Evolutionary conservation across 2,797 vertebrate genomes (phyloP).

Genomic region (Neosilurus hyrtlii): DNA sequence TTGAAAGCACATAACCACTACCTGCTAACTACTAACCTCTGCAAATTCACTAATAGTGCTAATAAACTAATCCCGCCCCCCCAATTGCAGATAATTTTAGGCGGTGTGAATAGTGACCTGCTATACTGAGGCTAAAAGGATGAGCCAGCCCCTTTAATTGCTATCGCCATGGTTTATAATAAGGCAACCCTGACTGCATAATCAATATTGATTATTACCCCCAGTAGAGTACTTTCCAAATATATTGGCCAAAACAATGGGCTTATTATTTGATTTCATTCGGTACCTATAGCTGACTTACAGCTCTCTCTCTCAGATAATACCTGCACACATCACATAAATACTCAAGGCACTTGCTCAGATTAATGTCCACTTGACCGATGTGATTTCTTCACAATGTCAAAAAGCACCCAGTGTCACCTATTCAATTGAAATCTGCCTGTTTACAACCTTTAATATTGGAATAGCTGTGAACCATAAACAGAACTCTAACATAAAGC

Average conservation of each 20-base stretch:
- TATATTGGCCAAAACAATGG: not conserved
- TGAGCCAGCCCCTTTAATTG: not conserved
- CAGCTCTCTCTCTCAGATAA: not conserved
- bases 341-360: not conserved
- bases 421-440: not conserved
- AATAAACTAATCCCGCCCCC: too few relatives aligned
- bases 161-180: not conserved
- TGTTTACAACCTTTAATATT: not conserved
- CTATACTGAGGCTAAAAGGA: too few relatives aligned
- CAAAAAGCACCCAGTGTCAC: not conserved
- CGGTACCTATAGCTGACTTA: not conserved
- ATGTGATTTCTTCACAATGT: not conserved
- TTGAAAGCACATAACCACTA: too few relatives aligned
- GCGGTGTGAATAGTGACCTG: too few relatives aligned
- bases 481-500: not conserved
- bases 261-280: not conserved
- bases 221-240: not conserved
- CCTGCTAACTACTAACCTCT: too few relatives aligned
- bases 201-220: not conserved
- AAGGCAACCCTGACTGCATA: not conserved
- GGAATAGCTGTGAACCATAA: not conserved
- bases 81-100: too few relatives aligned
- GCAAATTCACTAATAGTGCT: too few relatives aligned
- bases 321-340: not conserved
- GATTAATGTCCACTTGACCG: not conserved